Conservation (phyloP, 1,140 invertebrate genomes). For the Drosophila ambigua region DNA sequence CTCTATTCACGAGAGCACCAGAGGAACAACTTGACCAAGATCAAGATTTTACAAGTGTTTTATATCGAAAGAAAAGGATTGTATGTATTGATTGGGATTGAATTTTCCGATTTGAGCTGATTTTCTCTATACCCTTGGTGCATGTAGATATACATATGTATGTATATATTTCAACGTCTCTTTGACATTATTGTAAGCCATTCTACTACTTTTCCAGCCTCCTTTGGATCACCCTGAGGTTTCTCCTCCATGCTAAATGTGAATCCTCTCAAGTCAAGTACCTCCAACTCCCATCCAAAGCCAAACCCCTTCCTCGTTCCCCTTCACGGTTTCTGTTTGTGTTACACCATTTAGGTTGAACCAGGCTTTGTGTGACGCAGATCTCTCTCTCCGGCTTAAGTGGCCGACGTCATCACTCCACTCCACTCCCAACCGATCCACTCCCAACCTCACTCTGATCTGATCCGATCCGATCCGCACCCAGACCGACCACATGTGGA, state of each 20-base stretch:
- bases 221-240: constrained; percentile 3
- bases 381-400: constrained; percentile 53
- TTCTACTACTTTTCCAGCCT: neutral
- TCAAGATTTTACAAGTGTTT: no score
- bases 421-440: constrained; percentile 14
- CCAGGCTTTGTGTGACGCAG: constrained; percentile 58
- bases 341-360: constrained; percentile 70
- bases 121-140: no score
- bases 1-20: no score
- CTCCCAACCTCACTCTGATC: constrained; percentile 14
- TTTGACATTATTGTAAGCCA: constrained; percentile 1
- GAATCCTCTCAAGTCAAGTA: constrained; percentile 35
- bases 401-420: constrained; percentile 56
- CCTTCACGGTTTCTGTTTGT: constrained; percentile 34
- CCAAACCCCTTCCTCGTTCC: neutral
- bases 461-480: constrained; percentile 24
- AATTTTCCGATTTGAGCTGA: no score
- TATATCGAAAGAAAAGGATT: no score
- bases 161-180: neutral
- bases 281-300: constrained; percentile 26
- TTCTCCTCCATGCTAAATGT: constrained; percentile 8
- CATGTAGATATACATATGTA: no score
- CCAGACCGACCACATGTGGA: constrained; percentile 70
- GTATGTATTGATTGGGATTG: no score
- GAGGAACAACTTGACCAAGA: no score